These are phyloP conservation scores for Drosophila carrolli DNA, from an alignment of 1,140 invertebrate species.

Conservation along the genomic window DNA sequence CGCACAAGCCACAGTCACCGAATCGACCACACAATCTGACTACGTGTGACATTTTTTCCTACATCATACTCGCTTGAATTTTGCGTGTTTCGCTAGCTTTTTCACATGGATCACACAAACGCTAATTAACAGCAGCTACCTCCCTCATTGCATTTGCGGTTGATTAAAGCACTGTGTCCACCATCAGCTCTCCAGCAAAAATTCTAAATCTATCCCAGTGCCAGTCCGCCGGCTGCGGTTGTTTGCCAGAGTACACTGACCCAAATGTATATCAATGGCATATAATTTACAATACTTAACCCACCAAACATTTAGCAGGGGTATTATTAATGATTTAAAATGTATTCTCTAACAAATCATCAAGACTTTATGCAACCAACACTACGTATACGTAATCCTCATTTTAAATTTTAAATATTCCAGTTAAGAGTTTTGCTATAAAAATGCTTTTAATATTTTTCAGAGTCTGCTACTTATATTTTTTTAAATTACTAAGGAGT, in stretches of 20 bases:
- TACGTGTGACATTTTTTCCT: slow-evolving; percentile 17
- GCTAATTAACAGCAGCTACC: slow-evolving; percentile 49
- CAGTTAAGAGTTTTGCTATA: too few relatives aligned
- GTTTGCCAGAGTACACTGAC: background rate
- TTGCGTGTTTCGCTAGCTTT: slow-evolving; percentile 2
- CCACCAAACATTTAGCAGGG: too few relatives aligned
- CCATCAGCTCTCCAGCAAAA: background rate
- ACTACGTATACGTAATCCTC: background rate
- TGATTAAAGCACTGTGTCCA: slow-evolving; percentile 44
- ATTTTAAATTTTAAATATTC: too few relatives aligned
- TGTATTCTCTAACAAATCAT: too few relatives aligned
- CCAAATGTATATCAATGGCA: background rate
- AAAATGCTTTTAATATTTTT: too few relatives aligned
- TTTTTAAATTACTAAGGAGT: too few relatives aligned
- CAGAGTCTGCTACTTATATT: too few relatives aligned
- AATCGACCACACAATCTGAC: slow-evolving; percentile 19
- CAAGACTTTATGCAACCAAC: background rate
- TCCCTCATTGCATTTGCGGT: slow-evolving; percentile 41
- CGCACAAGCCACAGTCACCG: slow-evolving; percentile 16
- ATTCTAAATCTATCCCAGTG: background rate
- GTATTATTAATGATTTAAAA: too few relatives aligned
- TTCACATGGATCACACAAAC: slow-evolving; percentile 12
- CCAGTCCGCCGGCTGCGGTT: background rate
- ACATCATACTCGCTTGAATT: background rate
- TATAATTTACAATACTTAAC: background rate